Percentiles rank a stretch among this genome's conserved stretches.
phyloP scores from a whole-genome alignment of 2,888 invertebrate genomes.

The Tupiocoris notatus region DNA sequence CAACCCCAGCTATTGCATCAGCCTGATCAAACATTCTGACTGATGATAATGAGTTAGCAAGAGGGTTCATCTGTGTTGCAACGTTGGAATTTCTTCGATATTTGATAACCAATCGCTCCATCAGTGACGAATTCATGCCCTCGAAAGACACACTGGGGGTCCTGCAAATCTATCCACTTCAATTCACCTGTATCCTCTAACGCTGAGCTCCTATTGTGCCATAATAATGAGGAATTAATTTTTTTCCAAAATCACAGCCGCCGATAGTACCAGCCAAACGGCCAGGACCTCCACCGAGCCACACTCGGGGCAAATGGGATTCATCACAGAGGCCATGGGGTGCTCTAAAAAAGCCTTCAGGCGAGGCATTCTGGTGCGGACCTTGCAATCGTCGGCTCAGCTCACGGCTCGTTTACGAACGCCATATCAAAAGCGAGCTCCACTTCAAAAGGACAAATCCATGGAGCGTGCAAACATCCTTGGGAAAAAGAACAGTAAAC shows the following conservation, averaged over 20 bases:
- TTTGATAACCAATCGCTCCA: too few relatives aligned
- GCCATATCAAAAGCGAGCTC: slow-evolving; percentile 71
- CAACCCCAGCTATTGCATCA: too few relatives aligned
- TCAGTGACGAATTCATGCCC: too few relatives aligned
- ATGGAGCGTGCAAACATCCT: slow-evolving; percentile 1
- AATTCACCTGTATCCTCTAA: too few relatives aligned
- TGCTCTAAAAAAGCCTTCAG: slow-evolving; percentile 34
- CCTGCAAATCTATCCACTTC: too few relatives aligned
- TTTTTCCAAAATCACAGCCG: slow-evolving; percentile 54
- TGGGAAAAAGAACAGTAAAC: slow-evolving; percentile 14
- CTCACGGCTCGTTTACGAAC: slow-evolving; percentile 70
- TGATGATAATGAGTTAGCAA: too few relatives aligned
- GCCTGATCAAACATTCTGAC: too few relatives aligned
- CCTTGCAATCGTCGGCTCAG: slow-evolving; percentile 66
- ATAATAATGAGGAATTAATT: too few relatives aligned
- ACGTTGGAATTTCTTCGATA: too few relatives aligned
- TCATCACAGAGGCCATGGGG: slow-evolving; percentile 52
- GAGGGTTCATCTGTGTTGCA: too few relatives aligned
- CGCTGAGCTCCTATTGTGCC: too few relatives aligned
- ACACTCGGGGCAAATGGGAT: slow-evolving; percentile 67
- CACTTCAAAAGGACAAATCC: slow-evolving; percentile 65
- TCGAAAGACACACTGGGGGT: too few relatives aligned
- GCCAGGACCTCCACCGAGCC: slow-evolving; percentile 53
- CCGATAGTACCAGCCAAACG: slow-evolving; percentile 48
- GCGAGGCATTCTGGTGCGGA: slow-evolving; percentile 67